phyloP scores from a whole-genome alignment of 2,797 vertebrate species.

The Psittacula echo region DNA sequence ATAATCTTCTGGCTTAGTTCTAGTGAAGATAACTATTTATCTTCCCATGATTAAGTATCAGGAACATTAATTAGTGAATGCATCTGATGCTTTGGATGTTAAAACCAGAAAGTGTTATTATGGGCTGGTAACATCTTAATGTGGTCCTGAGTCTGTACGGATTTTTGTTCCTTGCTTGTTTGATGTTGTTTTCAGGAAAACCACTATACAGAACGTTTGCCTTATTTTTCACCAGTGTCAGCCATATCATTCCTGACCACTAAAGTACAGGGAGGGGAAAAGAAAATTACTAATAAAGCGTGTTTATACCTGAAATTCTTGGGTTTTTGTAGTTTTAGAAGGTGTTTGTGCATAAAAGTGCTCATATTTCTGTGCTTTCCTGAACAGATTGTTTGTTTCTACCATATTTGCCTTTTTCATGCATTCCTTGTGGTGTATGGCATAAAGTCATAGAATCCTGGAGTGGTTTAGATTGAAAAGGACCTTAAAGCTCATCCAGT shows the following conservation, averaged over 20 bases:
- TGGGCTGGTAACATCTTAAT: not conserved
- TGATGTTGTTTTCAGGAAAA: not conserved
- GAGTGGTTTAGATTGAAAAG: not conserved
- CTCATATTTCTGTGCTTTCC: not conserved
- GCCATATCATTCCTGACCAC: not conserved
- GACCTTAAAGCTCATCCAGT: not conserved
- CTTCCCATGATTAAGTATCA: not conserved
- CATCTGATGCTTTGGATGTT: not conserved
- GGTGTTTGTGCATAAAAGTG: not conserved
- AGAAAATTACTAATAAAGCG: not conserved
- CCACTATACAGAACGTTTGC: not conserved
- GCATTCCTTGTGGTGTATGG: not conserved
- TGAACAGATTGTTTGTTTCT: not conserved
- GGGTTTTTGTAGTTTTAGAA: not conserved
- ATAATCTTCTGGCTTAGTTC: not conserved
- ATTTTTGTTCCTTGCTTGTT: not conserved
- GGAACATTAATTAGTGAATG: not conserved
- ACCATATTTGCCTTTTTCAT: not conserved
- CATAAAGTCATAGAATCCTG: not conserved
- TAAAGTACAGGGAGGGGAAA: not conserved
- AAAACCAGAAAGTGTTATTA: not conserved
- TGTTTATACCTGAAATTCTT: not conserved
- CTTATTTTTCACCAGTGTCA: not conserved
- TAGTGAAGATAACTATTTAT: not conserved
- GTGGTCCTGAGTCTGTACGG: rapidly evolving